Conservation (phyloP, 1,140 invertebrate species). For the Drosophila nigrodunni region DNA sequence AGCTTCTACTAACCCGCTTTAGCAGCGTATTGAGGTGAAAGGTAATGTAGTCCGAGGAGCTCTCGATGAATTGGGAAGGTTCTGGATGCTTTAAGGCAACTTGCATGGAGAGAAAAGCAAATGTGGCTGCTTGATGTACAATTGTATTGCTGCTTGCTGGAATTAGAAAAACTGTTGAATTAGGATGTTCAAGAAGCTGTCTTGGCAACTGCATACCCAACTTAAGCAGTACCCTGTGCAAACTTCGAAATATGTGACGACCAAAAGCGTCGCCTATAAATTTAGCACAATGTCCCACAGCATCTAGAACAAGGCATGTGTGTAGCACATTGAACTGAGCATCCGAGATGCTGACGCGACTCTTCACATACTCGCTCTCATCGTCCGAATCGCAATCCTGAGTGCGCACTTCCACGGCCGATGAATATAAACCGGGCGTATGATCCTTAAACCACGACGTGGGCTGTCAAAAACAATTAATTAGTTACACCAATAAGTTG, state of each 20-base stretch:
- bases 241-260: slow-evolving; percentile 61
- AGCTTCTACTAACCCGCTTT: slow-evolving; percentile 74
- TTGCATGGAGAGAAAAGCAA: slow-evolving; percentile 85
- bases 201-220: slow-evolving; percentile 24
- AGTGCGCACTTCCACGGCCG: slow-evolving; percentile 74
- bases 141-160: slow-evolving; percentile 71
- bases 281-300: slow-evolving; percentile 66
- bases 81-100: slow-evolving; percentile 81
- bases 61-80: slow-evolving; percentile 85
- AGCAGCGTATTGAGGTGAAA: slow-evolving; percentile 86
- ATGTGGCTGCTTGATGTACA: slow-evolving; percentile 69
- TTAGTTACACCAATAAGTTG: not conserved
- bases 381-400: slow-evolving; percentile 80
- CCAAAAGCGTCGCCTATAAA: slow-evolving; percentile 73
- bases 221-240: slow-evolving; percentile 76
- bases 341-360: slow-evolving; percentile 65
- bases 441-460: slow-evolving; percentile 75
- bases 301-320: slow-evolving; percentile 74
- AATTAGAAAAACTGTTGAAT: not conserved
- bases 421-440: slow-evolving; percentile 80
- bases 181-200: not conserved
- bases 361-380: slow-evolving; percentile 54
- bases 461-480: slow-evolving; percentile 29
- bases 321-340: slow-evolving; percentile 80
- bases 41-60: slow-evolving; percentile 86